phyloP scores from a whole-genome alignment of 2,888 invertebrate genomes.

The Protula sp. region DNA sequence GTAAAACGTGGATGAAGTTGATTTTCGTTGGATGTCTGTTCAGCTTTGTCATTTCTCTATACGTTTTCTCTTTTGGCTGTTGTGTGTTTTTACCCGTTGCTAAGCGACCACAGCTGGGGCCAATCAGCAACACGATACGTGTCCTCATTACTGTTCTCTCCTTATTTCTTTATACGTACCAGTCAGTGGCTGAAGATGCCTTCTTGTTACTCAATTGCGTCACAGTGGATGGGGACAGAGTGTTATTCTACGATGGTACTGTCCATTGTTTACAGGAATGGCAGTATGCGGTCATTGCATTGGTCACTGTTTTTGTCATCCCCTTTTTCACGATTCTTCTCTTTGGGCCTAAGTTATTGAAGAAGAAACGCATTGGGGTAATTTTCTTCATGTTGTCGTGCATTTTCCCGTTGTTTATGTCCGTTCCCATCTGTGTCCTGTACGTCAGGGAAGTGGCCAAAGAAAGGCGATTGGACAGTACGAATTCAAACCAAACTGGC shows the following conservation, averaged over 20 bases:
- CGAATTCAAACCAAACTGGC: too few relatives aligned
- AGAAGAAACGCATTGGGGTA: conserved; percentile 1
- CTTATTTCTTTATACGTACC: conserved; percentile 14
- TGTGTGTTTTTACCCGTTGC: not conserved
- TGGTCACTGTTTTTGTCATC: conserved; percentile 10
- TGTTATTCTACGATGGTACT: conserved; percentile 18
- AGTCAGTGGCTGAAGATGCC: conserved; percentile 6
- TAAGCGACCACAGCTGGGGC: conserved; percentile 4
- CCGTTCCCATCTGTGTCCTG: conserved; percentile 5
- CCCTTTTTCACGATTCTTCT: conserved; percentile 17
- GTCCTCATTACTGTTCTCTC: conserved; percentile 6
- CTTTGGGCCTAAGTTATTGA: conserved; percentile 13
- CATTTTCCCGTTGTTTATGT: conserved; percentile 12
- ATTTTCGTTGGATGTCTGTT: conserved; percentile 5
- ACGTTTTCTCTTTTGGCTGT: conserved; percentile 1
- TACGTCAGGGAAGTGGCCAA: not conserved
- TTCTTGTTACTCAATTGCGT: conserved; percentile 15
- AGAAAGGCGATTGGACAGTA: not conserved
- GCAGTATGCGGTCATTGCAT: conserved; percentile 14
- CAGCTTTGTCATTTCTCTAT: conserved; percentile 3
- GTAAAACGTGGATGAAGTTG: conserved; percentile 3
- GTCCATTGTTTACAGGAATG: conserved; percentile 16
- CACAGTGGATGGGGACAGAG: conserved; percentile 1
- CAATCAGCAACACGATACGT: not conserved
- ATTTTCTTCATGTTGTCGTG: conserved; percentile 6